Conservation (phyloP, 2,888 invertebrate genomes). For the Coecobrya sp. region DNA sequence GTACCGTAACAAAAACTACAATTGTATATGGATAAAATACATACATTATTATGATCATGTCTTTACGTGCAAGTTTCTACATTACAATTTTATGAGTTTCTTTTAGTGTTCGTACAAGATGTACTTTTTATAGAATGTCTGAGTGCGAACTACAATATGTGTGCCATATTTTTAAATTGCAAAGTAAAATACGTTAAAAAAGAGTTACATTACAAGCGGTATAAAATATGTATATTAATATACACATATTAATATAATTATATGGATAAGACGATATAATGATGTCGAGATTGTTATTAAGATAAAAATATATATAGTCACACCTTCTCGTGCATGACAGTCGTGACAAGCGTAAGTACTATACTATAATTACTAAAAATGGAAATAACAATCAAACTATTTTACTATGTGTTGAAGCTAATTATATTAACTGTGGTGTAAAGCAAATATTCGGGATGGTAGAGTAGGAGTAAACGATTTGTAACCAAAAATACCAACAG, state of each 20-base stretch:
- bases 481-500: neutral
- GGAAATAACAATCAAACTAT: slow-evolving; percentile 16
- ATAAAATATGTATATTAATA: no score
- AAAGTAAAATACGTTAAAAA: no score
- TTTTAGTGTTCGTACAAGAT: neutral
- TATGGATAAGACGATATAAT: neutral
- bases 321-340: neutral
- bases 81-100: neutral
- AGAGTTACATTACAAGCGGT: no score
- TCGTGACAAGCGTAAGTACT: neutral
- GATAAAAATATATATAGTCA: neutral
- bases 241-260: no score
- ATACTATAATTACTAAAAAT: neutral
- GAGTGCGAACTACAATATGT: neutral
- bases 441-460: neutral
- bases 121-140: neutral
- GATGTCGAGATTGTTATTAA: neutral
- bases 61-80: no score
- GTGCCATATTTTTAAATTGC: no score
- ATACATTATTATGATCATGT: no score
- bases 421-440: neutral
- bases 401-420: slow-evolving; percentile 3
- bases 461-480: neutral
- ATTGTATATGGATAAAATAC: no score
- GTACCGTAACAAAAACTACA: neutral